A percentile compares a stretch with the other conserved stretches of the same genome.
Evolutionary conservation across 2,113 vertebrate genomes (phyloP).

Genomic region (Uropsilus gracilis): DNA sequence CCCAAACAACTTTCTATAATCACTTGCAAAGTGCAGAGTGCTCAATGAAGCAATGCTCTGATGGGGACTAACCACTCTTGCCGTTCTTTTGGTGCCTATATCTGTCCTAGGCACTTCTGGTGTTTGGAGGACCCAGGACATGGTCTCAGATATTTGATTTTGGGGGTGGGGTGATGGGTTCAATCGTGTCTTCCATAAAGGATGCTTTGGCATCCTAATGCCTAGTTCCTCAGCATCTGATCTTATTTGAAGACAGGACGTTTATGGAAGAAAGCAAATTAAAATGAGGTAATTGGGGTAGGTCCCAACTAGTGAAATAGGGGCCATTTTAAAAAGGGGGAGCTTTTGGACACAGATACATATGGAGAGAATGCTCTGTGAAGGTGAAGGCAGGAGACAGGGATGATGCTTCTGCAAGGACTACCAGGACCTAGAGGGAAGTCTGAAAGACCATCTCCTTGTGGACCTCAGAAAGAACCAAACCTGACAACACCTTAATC

Average conservation of each 20-base stretch:
- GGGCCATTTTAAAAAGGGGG: neutral
- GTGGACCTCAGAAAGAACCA: neutral
- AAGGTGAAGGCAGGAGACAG: neutral
- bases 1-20: neutral
- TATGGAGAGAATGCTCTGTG: neutral
- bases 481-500: neutral
- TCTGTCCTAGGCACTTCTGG: neutral
- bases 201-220: neutral
- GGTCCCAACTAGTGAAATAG: neutral
- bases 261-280: neutral
- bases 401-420: neutral
- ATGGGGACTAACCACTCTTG: too few relatives aligned
- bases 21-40: accelerated
- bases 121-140: too few relatives aligned
- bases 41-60: neutral
- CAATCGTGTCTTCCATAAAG: neutral
- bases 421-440: neutral
- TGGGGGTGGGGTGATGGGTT: neutral
- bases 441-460: neutral
- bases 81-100: neutral
- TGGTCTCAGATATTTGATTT: neutral
- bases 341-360: neutral
- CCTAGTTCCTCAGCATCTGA: neutral
- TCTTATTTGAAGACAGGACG: neutral
- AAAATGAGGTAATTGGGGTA: neutral